Conservation (phyloP, 2,113 vertebrate genomes). For the Antechinus stuartii region DNA sequence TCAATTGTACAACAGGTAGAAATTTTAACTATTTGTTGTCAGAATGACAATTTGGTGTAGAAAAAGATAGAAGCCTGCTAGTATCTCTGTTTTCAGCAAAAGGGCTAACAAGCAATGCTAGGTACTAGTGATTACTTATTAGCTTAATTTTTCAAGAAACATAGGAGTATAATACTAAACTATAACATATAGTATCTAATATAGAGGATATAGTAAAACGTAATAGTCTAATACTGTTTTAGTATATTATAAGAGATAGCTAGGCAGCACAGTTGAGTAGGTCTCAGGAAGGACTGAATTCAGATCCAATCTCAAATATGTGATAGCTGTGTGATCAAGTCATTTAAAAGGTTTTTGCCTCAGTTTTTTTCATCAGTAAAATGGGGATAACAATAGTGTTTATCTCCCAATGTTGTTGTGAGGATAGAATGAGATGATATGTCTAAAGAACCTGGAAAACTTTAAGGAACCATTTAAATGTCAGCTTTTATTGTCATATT, state of each 20-base stretch:
- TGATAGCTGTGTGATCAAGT: background rate
- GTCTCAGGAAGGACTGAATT: background rate
- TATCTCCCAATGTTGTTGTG: background rate
- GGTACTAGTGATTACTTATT: background rate
- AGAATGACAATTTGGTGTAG: background rate
- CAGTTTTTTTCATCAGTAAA: too few species aligned
- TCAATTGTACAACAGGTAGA: background rate
- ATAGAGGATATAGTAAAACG: background rate
- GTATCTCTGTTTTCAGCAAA: background rate
- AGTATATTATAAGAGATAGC: background rate
- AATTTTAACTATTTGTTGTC: background rate
- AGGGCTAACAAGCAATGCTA: background rate
- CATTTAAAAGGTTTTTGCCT: background rate
- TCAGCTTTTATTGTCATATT: too few species aligned
- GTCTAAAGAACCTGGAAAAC: background rate
- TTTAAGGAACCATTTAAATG: background rate
- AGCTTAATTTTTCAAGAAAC: background rate
- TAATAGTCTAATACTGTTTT: background rate
- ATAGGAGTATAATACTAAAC: background rate
- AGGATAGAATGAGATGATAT: background rate
- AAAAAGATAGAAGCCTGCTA: background rate
- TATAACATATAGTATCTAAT: background rate
- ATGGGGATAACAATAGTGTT: too few species aligned
- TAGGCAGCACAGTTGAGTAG: background rate
- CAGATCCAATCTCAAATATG: background rate